phyloP scores from a whole-genome alignment of 2,888 invertebrate genomes.

The Rotaria magnacalcarata region DNA sequence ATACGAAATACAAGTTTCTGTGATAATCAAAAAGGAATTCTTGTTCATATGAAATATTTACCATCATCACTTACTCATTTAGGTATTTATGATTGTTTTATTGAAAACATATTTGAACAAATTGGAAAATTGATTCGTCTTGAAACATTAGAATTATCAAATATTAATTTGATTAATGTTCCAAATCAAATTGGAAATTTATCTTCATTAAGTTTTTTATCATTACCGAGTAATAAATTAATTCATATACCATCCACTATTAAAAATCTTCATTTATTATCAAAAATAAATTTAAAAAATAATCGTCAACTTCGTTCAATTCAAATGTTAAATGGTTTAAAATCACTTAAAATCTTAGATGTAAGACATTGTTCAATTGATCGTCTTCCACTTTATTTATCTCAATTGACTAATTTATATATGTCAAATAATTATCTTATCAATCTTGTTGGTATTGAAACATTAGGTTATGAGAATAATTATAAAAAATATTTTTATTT shows the following conservation, averaged over 20 bases:
- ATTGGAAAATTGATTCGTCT: neutral
- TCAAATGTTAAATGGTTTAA: neutral
- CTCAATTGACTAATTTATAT: neutral
- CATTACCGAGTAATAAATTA: neutral
- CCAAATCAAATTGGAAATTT: neutral
- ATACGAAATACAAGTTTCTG: no score
- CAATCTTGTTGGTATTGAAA: neutral
- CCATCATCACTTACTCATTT: neutral
- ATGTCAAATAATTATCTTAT: neutral
- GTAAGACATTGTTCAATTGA: neutral
- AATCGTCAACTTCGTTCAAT: neutral
- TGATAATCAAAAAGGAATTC: no score
- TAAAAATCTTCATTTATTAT: neutral
- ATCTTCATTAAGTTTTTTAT: neutral
- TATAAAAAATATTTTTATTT: neutral
- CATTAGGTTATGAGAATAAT: neutral
- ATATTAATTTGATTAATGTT: neutral
- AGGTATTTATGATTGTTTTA: neutral
- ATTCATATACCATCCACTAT: neutral
- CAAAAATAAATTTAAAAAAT: neutral
- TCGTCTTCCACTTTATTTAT: neutral
- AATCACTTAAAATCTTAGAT: neutral
- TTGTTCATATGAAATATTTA: no score
- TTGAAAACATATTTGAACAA: neutral
- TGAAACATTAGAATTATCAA: neutral